Percentiles rank a stretch among this genome's conserved stretches.
phyloP scores from a whole-genome alignment of 1,140 invertebrate species.

The Mamestra configurata region DNA sequence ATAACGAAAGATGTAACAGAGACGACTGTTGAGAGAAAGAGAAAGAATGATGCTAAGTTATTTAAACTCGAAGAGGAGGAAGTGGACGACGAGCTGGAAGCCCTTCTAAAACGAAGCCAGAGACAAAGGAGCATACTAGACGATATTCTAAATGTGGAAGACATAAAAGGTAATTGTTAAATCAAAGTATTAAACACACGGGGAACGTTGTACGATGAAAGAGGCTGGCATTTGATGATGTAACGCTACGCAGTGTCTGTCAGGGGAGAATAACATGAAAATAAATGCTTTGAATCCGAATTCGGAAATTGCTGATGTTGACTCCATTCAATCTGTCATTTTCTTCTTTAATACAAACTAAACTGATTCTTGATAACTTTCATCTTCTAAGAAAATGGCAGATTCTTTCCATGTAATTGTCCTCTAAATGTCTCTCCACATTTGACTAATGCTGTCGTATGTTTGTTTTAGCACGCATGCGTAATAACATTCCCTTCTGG shows the following conservation, averaged over 20 bases:
- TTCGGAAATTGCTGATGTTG: constrained; percentile 64
- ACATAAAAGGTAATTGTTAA: constrained; percentile 87
- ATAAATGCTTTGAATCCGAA: constrained; percentile 59
- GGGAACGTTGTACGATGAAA: constrained; percentile 67
- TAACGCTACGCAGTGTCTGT: constrained; percentile 81
- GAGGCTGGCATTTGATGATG: constrained; percentile 73
- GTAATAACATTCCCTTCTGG: constrained; percentile 88
- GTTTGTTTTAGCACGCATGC: constrained; percentile 88
- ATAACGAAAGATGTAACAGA: constrained; percentile 80
- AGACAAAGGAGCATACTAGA: constrained; percentile 91
- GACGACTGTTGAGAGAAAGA: constrained; percentile 78
- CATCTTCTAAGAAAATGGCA: constrained; percentile 63
- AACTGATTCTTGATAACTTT: constrained; percentile 2
- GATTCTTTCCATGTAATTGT: constrained; percentile 55
- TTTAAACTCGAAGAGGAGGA: constrained; percentile 85
- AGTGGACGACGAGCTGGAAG: constrained; percentile 89
- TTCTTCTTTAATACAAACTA: constrained; percentile 53
- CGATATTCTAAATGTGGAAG: constrained; percentile 91
- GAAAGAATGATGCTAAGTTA: constrained; percentile 68
- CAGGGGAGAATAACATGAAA: constrained; percentile 67
- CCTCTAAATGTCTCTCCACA: constrained; percentile 58
- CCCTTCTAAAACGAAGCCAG: constrained; percentile 90
- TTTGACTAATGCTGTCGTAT: constrained; percentile 83
- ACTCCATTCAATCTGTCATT: constrained; percentile 68
- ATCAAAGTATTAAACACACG: constrained; percentile 77